A percentile compares a stretch with the other conserved stretches of the same genome.
phyloP scores from a whole-genome alignment of 2,113 vertebrate species.

The Tachysurus fulvidraco region DNA sequence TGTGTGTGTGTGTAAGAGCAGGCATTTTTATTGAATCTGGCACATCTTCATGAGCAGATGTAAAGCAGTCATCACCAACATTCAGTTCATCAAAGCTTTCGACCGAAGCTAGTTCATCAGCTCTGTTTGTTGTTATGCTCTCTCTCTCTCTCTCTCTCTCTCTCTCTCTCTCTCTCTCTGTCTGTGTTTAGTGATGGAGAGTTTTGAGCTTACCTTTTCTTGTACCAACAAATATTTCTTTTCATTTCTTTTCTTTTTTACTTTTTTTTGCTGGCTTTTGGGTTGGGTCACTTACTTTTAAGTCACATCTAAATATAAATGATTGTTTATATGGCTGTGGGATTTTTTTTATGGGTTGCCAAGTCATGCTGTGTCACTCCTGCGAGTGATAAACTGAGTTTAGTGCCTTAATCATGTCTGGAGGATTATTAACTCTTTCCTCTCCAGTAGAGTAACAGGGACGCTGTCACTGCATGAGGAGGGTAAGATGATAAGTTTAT shows the following conservation, averaged over 20 bases:
- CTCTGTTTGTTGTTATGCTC: conserved; percentile 16
- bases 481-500: neutral
- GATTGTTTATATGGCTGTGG: neutral
- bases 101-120: neutral
- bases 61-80: conserved; percentile 27
- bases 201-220: neutral
- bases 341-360: neutral
- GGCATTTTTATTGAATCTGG: conserved; percentile 18
- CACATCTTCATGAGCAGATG: conserved; percentile 5
- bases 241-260: neutral
- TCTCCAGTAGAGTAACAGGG: neutral
- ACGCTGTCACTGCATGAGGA: neutral
- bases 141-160: neutral
- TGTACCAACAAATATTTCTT: neutral
- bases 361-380: neutral
- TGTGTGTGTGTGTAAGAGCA: conserved; percentile 12
- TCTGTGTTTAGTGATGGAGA: neutral
- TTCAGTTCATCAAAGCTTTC: conserved; percentile 1
- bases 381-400: neutral
- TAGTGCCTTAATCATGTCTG: neutral
- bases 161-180: neutral
- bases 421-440: neutral
- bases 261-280: neutral
- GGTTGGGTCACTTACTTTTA: neutral
- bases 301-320: neutral